Base-by-base conservation (phyloP, 2,888 invertebrate species). In the Ectropis crepuscularia region DNA sequence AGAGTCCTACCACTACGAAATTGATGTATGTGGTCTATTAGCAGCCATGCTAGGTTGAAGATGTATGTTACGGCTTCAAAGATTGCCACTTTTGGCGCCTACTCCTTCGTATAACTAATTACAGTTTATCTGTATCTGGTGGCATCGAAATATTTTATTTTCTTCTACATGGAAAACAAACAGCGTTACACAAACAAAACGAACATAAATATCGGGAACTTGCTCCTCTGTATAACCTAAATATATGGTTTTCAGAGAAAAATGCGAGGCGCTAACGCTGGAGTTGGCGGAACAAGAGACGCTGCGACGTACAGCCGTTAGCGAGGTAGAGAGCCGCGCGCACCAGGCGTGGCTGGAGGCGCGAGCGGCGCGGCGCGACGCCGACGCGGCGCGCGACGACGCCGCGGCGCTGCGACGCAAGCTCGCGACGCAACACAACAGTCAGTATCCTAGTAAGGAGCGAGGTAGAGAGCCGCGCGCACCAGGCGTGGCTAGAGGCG, bases 221-320 rank as follows among this genome's bases (percentile, higher is more conserved):
- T 48, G 5, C 36, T 6, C n/a, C 10, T 28, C 6, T 0, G 28
- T 12, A 38, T 9, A 5, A 11, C 12, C 6, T 41, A n/a, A 37
- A 46, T 50, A 28, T 28, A 4, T 28, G 16, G 16, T 49, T 53
- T 60, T 7, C 77, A 95, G 95, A 69, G 94, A 95, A 77, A 95
- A 94, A 81, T 94, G 95, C 78, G 95, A 95, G 79, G 93, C 94
- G 59, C 84, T 98, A 67, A 96, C 96, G 62, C 95, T 96, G 60
- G 98, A 98, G 91, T 95, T 98, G 66, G 94, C 97, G n/a, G 97
- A 97, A 63, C 97, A 97, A 84, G 96, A 97, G 83, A 96, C 94
- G 0, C 85, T 90, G 6, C 93, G 93, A 12, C 94, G 94, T 75
- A 87, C 93, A 0, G 97, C 97, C 79, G 95, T 97, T 71, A 94